Conservation (phyloP, 2,888 invertebrate species). For the Sphecodes monilicornis region DNA sequence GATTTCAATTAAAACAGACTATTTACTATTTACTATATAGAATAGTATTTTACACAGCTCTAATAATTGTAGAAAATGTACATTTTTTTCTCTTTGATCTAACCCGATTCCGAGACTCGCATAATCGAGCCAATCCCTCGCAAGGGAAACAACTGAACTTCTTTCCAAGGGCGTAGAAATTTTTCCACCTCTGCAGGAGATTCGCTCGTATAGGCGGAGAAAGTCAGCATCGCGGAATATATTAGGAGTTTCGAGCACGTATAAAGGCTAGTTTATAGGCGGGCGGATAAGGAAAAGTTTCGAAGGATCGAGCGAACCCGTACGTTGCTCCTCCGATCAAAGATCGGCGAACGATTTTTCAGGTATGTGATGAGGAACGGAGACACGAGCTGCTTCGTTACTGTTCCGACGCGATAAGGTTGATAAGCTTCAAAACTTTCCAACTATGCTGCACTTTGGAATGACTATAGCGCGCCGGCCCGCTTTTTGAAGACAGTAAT, state of each 20-base stretch:
- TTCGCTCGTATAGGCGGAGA: not conserved
- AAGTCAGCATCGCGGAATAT: slow-evolving; percentile 24
- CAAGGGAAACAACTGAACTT: not conserved
- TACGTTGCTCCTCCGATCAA: slow-evolving; percentile 33
- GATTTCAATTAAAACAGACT: too few species aligned
- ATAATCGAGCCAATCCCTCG: slow-evolving; percentile 46
- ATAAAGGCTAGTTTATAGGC: slow-evolving; percentile 52
- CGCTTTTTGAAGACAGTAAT: slow-evolving; percentile 3
- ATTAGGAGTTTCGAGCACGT: slow-evolving; percentile 46
- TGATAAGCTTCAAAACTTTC: slow-evolving; percentile 66
- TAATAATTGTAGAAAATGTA: not conserved
- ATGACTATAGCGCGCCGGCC: not conserved
- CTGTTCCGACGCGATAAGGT: slow-evolving; percentile 50
- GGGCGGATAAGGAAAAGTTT: slow-evolving; percentile 39
- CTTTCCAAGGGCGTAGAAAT: not conserved
- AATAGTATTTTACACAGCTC: too few species aligned
- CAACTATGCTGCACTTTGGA: slow-evolving; percentile 31
- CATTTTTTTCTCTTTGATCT: slow-evolving; percentile 46
- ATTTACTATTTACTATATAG: too few species aligned
- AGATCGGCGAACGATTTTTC: slow-evolving; percentile 43
- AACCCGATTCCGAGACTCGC: slow-evolving; percentile 31
- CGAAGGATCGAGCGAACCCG: slow-evolving; percentile 36
- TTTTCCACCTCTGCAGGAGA: not conserved
- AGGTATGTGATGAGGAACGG: slow-evolving; percentile 45
- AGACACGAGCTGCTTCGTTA: slow-evolving; percentile 46